These are phyloP conservation scores for Crotophaga sulcirostris DNA, from an alignment of 2,113 vertebrate species.

Conservation along the genomic window DNA sequence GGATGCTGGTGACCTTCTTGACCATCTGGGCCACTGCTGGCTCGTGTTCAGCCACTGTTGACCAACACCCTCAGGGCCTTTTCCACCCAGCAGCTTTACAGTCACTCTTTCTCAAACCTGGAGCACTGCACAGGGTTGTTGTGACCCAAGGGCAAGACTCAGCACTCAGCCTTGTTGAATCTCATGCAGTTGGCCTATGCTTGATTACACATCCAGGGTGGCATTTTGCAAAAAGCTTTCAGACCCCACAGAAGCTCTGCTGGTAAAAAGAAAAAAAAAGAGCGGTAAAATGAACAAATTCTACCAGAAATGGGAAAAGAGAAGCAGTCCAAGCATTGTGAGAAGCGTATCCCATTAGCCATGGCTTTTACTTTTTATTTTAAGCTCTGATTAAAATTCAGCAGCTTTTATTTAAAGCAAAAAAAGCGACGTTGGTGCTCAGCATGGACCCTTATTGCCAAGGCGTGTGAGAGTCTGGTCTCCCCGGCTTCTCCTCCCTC, in stretches of 20 bases:
- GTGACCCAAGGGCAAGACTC: too few species aligned
- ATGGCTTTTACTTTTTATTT: conserved; percentile 12
- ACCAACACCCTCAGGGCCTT: too few species aligned
- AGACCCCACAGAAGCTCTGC: not conserved
- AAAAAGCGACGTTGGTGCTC: not conserved
- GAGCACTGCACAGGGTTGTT: too few species aligned
- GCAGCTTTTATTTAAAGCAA: not conserved
- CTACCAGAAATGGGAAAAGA: not conserved
- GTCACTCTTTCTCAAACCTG: too few species aligned
- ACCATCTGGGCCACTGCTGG: too few species aligned
- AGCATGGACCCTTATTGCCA: not conserved
- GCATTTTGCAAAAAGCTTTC: not conserved
- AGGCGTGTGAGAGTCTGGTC: too few species aligned
- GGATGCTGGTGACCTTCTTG: too few species aligned
- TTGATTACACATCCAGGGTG: fast-evolving
- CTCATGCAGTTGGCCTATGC: not conserved
- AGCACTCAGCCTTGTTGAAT: too few species aligned
- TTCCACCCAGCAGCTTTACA: too few species aligned
- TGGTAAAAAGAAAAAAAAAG: not conserved
- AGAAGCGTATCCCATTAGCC: not conserved
- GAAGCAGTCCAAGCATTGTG: not conserved
- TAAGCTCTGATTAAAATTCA: conserved; percentile 7
- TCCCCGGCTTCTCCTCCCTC: not conserved
- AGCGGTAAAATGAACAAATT: not conserved
- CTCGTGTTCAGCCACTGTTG: too few species aligned